Conservation (phyloP, 2,797 vertebrate species). For the Diglossa cyanea region DNA sequence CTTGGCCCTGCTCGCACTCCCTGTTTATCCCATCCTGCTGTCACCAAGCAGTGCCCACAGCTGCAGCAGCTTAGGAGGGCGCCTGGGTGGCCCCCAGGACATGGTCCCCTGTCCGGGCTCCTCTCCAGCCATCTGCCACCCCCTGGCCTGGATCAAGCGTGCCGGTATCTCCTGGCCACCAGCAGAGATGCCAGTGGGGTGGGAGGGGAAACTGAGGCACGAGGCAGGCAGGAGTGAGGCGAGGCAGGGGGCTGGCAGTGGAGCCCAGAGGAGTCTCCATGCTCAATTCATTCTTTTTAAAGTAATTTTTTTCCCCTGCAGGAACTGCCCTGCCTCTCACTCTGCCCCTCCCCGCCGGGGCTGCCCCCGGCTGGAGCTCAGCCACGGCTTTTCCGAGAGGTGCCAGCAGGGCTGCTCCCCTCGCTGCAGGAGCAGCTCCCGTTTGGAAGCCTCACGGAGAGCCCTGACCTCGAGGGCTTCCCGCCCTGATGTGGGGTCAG, state of each 20-base stretch:
- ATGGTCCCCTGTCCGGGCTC: background rate
- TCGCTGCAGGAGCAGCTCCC: rapidly evolving
- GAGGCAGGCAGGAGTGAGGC: background rate
- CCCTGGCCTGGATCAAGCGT: background rate
- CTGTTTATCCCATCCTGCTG: conserved; percentile 7
- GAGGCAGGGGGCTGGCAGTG: background rate
- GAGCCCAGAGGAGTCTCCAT: background rate
- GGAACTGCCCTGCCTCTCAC: conserved; percentile 12
- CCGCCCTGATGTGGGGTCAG: background rate
- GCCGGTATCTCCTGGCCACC: background rate
- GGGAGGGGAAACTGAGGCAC: conserved; percentile 47
- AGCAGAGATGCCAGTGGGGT: background rate
- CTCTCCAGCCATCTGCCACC: conserved; percentile 48
- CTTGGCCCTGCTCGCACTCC: background rate
- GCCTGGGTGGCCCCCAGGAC: background rate
- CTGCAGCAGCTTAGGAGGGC: conserved; percentile 45
- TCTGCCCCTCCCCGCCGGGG: background rate
- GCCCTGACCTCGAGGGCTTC: conserved; percentile 33
- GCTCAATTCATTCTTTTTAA: background rate
- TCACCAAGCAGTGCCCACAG: background rate
- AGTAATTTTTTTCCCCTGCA: background rate
- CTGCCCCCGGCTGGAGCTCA: background rate
- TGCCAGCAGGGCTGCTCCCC: background rate
- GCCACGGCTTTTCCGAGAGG: background rate
- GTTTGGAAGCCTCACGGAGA: background rate